A percentile compares a stretch with the other conserved stretches of the same genome.
phyloP scores from a whole-genome alignment of 1,140 invertebrate species.

The Triops longicaudatus region DNA sequence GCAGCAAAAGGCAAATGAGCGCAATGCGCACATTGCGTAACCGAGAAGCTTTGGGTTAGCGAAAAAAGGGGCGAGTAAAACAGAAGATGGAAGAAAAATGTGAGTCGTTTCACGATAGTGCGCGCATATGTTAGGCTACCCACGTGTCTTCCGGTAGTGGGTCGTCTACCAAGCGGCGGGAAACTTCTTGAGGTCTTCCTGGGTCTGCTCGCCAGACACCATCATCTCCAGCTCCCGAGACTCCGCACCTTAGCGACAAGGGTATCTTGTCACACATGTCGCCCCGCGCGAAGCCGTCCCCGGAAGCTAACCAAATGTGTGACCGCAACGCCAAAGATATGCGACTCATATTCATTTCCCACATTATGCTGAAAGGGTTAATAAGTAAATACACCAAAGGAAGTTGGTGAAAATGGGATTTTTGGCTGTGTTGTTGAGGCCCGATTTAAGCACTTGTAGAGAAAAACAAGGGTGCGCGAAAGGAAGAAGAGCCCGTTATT shows the following conservation, averaged over 20 bases:
- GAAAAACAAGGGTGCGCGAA: too few relatives aligned
- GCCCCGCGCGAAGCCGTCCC: background rate
- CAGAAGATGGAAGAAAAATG: background rate
- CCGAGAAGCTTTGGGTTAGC: background rate
- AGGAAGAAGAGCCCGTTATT: too few relatives aligned
- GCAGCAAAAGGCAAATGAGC: too few relatives aligned
- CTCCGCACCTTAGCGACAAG: background rate
- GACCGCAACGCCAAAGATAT: background rate
- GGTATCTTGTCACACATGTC: constrained; percentile 14
- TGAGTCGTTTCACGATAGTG: background rate
- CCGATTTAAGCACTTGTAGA: too few relatives aligned
- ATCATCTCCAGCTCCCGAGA: background rate
- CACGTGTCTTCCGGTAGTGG: background rate
- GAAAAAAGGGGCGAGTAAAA: background rate
- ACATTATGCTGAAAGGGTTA: background rate
- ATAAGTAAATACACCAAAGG: background rate
- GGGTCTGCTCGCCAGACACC: background rate
- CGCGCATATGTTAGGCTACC: background rate
- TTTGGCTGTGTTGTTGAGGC: too few relatives aligned
- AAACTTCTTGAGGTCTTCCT: background rate
- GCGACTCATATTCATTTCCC: background rate
- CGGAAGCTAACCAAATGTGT: constrained; percentile 1
- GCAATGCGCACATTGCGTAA: too few relatives aligned
- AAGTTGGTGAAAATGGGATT: too few relatives aligned
- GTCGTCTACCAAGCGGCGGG: background rate